phyloP scores from a whole-genome alignment of 2,797 vertebrate genomes.

The Mergus octosetaceus region DNA sequence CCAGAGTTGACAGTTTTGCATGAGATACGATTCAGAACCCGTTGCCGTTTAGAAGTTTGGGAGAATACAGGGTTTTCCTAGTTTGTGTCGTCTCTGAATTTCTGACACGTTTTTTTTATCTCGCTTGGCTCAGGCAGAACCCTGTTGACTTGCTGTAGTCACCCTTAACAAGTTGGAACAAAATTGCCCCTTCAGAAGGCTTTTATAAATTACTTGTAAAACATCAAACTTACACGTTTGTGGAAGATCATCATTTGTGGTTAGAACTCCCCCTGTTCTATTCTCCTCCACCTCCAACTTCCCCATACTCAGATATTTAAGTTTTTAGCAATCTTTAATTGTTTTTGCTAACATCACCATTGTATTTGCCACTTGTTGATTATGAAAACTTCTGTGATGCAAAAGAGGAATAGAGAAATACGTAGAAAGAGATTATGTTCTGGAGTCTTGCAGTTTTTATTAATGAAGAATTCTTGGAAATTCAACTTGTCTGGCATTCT shows the following conservation, averaged over 20 bases:
- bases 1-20: neutral
- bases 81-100: neutral
- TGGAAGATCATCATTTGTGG: neutral
- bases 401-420: neutral
- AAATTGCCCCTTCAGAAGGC: neutral
- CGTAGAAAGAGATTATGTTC: neutral
- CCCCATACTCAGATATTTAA: rapidly evolving
- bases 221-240: neutral
- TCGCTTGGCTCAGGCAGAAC: neutral
- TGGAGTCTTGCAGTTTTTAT: neutral
- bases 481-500: slow-evolving; percentile 23
- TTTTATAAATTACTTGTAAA: neutral
- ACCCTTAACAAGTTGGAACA: neutral
- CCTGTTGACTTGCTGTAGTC: neutral
- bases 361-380: neutral
- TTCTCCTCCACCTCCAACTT: neutral
- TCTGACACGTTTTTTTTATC: neutral
- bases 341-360: no score
- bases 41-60: neutral
- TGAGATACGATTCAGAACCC: neutral
- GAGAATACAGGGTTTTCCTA: neutral
- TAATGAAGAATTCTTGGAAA: slow-evolving; percentile 18
- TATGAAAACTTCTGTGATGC: no score
- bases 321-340: neutral
- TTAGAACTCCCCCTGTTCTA: neutral